These are phyloP conservation scores for Yponomeuta plumbellus DNA, from an alignment of 2,888 invertebrate genomes.

Conservation along the genomic window DNA sequence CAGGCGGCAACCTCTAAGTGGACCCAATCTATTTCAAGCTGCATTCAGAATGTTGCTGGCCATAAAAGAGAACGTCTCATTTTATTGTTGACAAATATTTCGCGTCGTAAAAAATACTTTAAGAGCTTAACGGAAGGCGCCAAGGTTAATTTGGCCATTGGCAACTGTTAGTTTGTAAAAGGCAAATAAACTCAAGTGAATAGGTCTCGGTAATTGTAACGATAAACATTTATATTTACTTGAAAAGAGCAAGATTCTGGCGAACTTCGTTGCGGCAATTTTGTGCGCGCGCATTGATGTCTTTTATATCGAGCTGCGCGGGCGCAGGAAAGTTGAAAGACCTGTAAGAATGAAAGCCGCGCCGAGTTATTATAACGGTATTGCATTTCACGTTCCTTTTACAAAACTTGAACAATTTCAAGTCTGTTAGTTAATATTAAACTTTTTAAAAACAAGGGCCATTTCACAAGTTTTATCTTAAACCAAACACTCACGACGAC, in stretches of 20 bases:
- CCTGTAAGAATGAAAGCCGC: slow-evolving; percentile 14
- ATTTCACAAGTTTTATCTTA: background rate
- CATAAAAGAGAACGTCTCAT: slow-evolving; percentile 72
- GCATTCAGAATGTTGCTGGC: slow-evolving; percentile 52
- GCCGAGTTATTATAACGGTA: background rate
- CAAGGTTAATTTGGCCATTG: slow-evolving; percentile 46
- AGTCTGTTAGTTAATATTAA: background rate
- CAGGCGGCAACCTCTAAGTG: slow-evolving; percentile 27
- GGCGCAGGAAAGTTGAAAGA: slow-evolving; percentile 34
- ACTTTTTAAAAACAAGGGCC: background rate
- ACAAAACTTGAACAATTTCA: slow-evolving; percentile 1
- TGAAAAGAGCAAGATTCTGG: slow-evolving; percentile 6
- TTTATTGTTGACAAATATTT: slow-evolving; percentile 76
- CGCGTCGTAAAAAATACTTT: slow-evolving; percentile 55
- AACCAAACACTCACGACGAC: background rate
- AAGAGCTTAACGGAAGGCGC: slow-evolving; percentile 66
- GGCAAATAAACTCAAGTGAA: background rate
- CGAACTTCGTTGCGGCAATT: slow-evolving; percentile 9
- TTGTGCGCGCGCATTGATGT: slow-evolving; percentile 53
- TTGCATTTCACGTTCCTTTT: background rate
- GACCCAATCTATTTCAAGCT: slow-evolving; percentile 43
- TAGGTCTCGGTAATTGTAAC: background rate
- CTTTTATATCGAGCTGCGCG: slow-evolving; percentile 53
- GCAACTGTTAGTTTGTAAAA: slow-evolving; percentile 10
- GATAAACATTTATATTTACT: slow-evolving; percentile 1